Base-by-base conservation (phyloP, 1,140 invertebrate genomes). In the Ylistrum balloti region DNA sequence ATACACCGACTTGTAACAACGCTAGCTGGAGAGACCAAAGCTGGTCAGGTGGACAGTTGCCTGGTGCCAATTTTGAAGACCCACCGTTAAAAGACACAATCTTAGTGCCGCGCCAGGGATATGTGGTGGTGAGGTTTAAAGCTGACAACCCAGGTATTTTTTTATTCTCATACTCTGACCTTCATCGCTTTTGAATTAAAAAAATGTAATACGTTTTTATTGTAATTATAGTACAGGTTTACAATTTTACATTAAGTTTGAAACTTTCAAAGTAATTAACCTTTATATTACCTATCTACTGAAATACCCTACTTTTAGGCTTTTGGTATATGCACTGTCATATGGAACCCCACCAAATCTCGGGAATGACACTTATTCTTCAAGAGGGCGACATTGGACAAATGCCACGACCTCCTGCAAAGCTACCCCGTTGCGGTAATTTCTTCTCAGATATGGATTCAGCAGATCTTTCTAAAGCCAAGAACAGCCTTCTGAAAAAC, bases 81-180 rank as follows among this genome's bases (percentile, higher is more conserved):
- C 91, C 91, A 0, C 48, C 88, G 17, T 38, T 74, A 17, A 91
- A 91, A 48, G 91, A 91, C 33, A 91, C 91, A 7, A 33, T 91
- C 0, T 28, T 90, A 11, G 86, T 91, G 0, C 91, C 91, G 0
- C 33, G 33, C 15, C 56, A 74, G 45, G 90, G 90, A 13, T 91
- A 91, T 56, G 88, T 88, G 45, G 88, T 91, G 0, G 28, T 91
- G 0, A 34, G 90, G 41, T 86, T 89, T 10, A 32, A 56, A 28
- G 88, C 88, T 0, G 88, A 89, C n/a, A 89, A 89, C 56, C 90
- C 90, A 88, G 90, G 90, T 90, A 88, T 34, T 34, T n/a, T n/a
- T n/a, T 56, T 20, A 13, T 0, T 33, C 33, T n/a, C 34, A 38
- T 38, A 38, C 13, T 38, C 13, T 38, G 5, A 38, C 35, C 13